Evolutionary conservation across 2,888 invertebrate genomes (phyloP).

Genomic region (Aethes cnicana): DNA sequence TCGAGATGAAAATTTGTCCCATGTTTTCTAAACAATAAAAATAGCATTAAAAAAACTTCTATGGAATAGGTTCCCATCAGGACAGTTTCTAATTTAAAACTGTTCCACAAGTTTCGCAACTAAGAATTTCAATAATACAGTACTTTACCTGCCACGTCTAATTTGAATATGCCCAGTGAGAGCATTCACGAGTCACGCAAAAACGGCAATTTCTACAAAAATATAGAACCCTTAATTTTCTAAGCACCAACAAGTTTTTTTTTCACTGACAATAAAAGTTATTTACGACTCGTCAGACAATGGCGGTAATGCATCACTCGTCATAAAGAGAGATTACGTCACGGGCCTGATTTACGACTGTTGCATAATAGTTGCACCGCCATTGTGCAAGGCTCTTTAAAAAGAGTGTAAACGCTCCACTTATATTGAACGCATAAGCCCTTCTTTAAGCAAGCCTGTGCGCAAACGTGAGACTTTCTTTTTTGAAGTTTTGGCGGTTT

Average conservation of each 20-base stretch:
- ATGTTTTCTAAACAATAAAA: too few relatives aligned
- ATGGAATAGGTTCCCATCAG: too few relatives aligned
- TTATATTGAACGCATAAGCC: background rate
- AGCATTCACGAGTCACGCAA: background rate
- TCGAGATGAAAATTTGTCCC: too few relatives aligned
- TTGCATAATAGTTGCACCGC: slow-evolving; percentile 42
- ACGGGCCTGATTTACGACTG: slow-evolving; percentile 70
- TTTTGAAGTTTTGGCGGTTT: too few relatives aligned
- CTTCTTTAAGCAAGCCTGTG: too few relatives aligned
- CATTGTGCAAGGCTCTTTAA: slow-evolving; percentile 1
- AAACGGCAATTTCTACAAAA: background rate
- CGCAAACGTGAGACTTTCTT: too few relatives aligned
- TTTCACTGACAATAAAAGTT: slow-evolving; percentile 65
- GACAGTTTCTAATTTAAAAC: too few relatives aligned
- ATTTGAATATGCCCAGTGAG: too few relatives aligned
- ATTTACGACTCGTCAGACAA: slow-evolving; percentile 73
- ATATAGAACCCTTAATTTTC: slow-evolving; percentile 14
- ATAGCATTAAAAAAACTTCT: too few relatives aligned
- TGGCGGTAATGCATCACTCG: slow-evolving; percentile 70
- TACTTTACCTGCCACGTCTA: too few relatives aligned
- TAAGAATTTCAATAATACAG: too few relatives aligned
- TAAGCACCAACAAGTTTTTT: slow-evolving; percentile 16
- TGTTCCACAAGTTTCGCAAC: too few relatives aligned
- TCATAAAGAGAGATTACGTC: slow-evolving; percentile 77
- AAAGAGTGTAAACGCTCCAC: background rate